A percentile compares a stretch with the other conserved stretches of the same genome.
phyloP scores from a whole-genome alignment of 1,140 invertebrate species.

The Proales similis region DNA sequence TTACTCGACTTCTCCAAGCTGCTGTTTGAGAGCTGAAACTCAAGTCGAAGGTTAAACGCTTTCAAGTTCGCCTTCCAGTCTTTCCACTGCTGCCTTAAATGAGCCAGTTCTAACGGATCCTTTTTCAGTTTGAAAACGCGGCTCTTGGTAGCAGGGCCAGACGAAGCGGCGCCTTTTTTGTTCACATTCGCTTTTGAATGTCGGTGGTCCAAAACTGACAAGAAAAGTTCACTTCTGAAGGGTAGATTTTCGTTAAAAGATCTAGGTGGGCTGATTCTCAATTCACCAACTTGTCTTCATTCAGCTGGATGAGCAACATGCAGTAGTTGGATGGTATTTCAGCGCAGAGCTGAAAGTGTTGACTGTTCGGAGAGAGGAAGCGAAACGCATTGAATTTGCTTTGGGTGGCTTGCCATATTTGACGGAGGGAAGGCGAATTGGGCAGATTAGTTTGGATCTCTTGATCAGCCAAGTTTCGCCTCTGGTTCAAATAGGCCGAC shows the following conservation, averaged over 20 bases:
- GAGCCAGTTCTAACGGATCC: slow-evolving; percentile 16
- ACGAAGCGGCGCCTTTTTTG: no score
- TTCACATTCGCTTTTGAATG: background rate
- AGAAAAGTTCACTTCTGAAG: slow-evolving; percentile 30
- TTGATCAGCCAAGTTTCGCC: background rate
- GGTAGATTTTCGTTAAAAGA: slow-evolving; percentile 1
- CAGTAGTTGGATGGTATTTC: slow-evolving; percentile 26
- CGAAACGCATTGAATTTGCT: slow-evolving; percentile 19
- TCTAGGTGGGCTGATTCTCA: background rate
- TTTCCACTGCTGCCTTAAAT: slow-evolving; percentile 36
- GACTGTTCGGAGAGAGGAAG: slow-evolving; percentile 1
- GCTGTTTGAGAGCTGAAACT: slow-evolving; percentile 34
- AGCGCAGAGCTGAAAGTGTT: slow-evolving; percentile 21
- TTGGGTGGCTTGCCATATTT: slow-evolving; percentile 22
- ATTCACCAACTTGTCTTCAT: slow-evolving; percentile 21
- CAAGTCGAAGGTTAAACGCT: slow-evolving; percentile 24
- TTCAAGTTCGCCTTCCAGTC: slow-evolving; percentile 31
- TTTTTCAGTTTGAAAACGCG: slow-evolving; percentile 13
- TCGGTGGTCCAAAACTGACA: slow-evolving; percentile 13
- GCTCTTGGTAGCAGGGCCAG: no score
- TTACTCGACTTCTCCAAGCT: no score
- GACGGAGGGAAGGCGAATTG: slow-evolving; percentile 15
- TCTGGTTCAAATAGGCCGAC: slow-evolving; percentile 9
- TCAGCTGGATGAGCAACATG: slow-evolving; percentile 18
- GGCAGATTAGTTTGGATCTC: background rate